Evolutionary conservation across 2,888 invertebrate species (phyloP), one percentile per base, ranked within the genome.

Genomic region (Strigamia crassipes): DNA sequence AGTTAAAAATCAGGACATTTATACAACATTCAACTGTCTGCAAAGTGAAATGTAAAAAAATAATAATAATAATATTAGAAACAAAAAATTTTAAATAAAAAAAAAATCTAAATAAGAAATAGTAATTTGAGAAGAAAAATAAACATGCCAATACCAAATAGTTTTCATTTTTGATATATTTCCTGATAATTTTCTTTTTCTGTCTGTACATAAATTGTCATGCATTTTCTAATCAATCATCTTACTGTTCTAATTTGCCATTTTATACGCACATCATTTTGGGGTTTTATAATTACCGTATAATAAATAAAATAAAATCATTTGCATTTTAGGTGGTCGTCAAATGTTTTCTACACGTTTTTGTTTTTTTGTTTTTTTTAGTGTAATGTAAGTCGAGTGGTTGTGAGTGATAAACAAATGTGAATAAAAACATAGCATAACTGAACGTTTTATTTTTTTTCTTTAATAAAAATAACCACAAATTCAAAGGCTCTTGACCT

Each of bases 151-250:
- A 56, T 56, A 56, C 56, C 56, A 56, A 56, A 56, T 56, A 56
- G 18, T 56, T 56, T 56, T 18, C 56, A 56, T 6, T 56, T 56
- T 56, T 8, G 18, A 56, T 21, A 9, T 56, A 5, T 56, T 56
- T 56, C n/a, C n/a, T 46, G n/a, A 13, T 46, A 46, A 46, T 46
- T 56, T 56, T 18, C 8, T n/a, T 18, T 51, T 18, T 51, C 51
- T 51, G 51, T 56, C 56, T 73, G 73, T 73, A 73, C 73, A 73
- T 73, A 73, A 15, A 6, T 38, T 38, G 38, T 38, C 38, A 38
- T 38, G 38, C 73, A 73, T 73, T 73, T 56, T 73, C 73, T n/a
- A 73, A 73, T 73, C 73, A 73, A 31, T 73, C 73, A 73, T 73
- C 15, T 73, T 73, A 21, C 27, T 73, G 23, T 73, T 31, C 73